Percentiles rank a stretch among this genome's conserved stretches.
phyloP scores from a whole-genome alignment of 2,797 vertebrate species.

The Chaetophractus vellerosus region DNA sequence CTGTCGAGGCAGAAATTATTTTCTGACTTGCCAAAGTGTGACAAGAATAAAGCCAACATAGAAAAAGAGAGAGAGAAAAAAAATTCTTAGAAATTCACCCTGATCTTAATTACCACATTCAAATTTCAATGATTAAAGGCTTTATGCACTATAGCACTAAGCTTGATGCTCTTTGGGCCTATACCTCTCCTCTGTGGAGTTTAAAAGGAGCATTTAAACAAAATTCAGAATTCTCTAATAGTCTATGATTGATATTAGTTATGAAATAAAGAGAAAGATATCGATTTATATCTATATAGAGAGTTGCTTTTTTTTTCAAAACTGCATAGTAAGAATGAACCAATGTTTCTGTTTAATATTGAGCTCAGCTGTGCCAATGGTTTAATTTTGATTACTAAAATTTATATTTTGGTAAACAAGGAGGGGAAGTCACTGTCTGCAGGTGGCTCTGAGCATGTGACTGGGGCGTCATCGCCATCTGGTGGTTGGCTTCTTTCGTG shows the following conservation, averaged over 20 bases:
- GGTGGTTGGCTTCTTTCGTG: background rate
- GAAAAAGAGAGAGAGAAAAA: background rate
- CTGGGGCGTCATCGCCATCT: slow-evolving; percentile 42
- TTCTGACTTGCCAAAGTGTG: background rate
- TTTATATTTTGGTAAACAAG: background rate
- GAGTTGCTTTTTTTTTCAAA: background rate
- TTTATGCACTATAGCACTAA: background rate
- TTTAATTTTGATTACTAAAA: no score
- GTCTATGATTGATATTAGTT: background rate
- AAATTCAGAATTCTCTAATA: slow-evolving; percentile 21
- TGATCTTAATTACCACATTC: background rate
- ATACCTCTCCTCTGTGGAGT: background rate
- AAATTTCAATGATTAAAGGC: background rate
- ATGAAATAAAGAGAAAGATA: background rate
- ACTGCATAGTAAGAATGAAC: background rate
- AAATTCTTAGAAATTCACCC: background rate
- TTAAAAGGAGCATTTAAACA: slow-evolving; percentile 47
- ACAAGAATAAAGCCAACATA: background rate
- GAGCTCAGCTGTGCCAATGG: background rate
- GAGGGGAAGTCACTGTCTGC: background rate
- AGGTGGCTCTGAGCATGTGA: background rate
- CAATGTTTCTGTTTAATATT: background rate
- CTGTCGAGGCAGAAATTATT: background rate
- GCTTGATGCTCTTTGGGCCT: background rate
- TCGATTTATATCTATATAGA: background rate